phyloP scores from a whole-genome alignment of 1,140 invertebrate species.

The Aphis gossypii region DNA sequence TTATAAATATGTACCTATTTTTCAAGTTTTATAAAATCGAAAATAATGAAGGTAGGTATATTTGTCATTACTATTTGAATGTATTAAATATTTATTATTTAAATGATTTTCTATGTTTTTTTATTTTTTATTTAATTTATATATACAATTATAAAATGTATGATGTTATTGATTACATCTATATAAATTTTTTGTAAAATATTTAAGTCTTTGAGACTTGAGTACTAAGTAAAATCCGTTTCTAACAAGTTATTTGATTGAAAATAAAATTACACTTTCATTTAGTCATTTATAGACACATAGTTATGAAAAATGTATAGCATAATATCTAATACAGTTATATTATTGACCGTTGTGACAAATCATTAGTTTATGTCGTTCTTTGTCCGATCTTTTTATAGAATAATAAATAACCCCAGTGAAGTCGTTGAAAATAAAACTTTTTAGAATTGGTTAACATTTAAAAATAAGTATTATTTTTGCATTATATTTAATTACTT shows the following conservation, averaged over 20 bases:
- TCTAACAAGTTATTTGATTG: background rate
- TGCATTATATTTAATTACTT: background rate
- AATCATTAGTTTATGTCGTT: background rate
- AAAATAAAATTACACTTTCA: background rate
- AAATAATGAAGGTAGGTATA: too few relatives aligned
- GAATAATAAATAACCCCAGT: background rate
- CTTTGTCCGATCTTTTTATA: background rate
- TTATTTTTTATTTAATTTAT: background rate
- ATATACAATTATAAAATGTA: background rate
- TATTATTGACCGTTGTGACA: background rate
- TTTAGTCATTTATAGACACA: background rate
- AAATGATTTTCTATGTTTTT: background rate
- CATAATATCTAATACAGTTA: background rate
- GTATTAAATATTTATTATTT: background rate
- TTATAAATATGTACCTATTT: background rate
- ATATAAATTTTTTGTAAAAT: background rate
- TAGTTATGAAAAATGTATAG: conserved; percentile 4
- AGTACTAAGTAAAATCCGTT: background rate
- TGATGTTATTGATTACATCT: background rate
- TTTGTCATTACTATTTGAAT: too few relatives aligned
- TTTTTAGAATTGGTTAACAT: background rate
- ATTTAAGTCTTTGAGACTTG: background rate
- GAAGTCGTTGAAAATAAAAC: background rate
- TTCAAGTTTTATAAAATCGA: background rate
- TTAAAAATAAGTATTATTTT: background rate